Evolutionary conservation across 2,888 invertebrate species (phyloP).

Genomic region (Acrobasis suavella): DNA sequence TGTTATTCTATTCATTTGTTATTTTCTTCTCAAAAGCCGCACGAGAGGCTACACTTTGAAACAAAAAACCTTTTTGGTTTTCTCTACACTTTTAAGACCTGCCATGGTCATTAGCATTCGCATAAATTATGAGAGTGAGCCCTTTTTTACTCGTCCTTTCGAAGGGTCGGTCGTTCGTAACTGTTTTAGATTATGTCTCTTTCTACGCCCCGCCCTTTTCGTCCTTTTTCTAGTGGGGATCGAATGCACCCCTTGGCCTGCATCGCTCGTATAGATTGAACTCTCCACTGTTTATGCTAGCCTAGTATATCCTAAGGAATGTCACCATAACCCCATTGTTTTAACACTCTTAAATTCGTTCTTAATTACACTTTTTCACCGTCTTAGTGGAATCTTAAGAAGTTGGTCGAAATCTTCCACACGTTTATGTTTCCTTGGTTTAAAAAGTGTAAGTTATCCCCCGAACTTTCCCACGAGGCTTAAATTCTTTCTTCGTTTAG

Average conservation of each 20-base stretch:
- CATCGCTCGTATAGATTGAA: not conserved
- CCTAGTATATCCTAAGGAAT: slow-evolving; percentile 44
- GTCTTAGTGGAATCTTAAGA: not conserved
- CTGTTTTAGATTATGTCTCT: slow-evolving; percentile 33
- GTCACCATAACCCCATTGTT: slow-evolving; percentile 41
- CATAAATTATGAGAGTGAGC: slow-evolving; percentile 59
- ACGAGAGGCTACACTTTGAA: slow-evolving; percentile 31
- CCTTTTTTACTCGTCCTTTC: slow-evolving; percentile 37
- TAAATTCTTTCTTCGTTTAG: slow-evolving; percentile 3
- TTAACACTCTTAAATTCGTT: slow-evolving; percentile 1
- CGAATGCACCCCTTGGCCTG: slow-evolving; percentile 20
- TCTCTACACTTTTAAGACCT: slow-evolving; percentile 51
- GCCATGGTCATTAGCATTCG: slow-evolving; percentile 56
- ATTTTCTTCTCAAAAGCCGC: slow-evolving; percentile 16
- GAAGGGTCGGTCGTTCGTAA: slow-evolving; percentile 25
- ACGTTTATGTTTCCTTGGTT: slow-evolving; percentile 14
- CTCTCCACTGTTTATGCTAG: slow-evolving; percentile 32
- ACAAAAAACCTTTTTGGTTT: slow-evolving; percentile 55
- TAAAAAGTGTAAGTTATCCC: slow-evolving; percentile 12
- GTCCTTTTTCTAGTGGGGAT: slow-evolving; percentile 19
- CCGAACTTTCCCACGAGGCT: slow-evolving; percentile 14
- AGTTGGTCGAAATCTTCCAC: not conserved
- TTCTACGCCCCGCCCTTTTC: slow-evolving; percentile 30
- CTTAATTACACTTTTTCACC: slow-evolving; percentile 3
- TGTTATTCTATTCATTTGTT: too few species aligned